Conservation (phyloP, 2,113 vertebrate species). For the Chloroceryle aenea region DNA sequence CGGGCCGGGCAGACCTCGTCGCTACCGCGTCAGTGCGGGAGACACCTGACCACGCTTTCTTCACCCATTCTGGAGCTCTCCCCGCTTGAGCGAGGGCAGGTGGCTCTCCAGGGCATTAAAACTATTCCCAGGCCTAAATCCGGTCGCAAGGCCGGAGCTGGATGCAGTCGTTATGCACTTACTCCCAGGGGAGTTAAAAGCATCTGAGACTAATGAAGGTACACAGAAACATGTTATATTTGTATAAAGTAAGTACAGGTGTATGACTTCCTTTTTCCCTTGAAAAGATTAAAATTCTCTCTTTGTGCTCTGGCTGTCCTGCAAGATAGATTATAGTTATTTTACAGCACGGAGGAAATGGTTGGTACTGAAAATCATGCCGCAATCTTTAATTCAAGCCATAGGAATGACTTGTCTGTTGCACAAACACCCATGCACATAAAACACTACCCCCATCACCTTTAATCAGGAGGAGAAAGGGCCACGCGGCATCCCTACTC, state of each 20-base stretch:
- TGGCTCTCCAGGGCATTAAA: not conserved
- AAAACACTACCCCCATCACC: not conserved
- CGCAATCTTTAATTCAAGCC: not conserved
- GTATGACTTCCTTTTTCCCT: rapidly evolving
- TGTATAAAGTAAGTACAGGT: not conserved
- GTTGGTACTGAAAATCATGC: not conserved
- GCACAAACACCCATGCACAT: not conserved
- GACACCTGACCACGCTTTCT: not conserved
- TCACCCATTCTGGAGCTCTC: not conserved
- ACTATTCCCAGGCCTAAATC: not conserved
- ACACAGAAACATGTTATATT: not conserved
- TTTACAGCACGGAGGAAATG: not conserved
- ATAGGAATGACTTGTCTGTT: not conserved
- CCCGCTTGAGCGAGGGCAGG: no score
- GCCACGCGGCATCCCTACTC: not conserved
- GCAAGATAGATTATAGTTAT: not conserved
- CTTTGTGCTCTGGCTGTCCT: not conserved
- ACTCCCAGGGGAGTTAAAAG: not conserved
- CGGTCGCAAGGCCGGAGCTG: no score
- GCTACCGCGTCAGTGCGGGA: not conserved
- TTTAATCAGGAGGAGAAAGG: not conserved
- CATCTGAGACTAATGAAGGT: not conserved
- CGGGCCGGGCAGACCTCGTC: not conserved
- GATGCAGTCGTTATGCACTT: not conserved
- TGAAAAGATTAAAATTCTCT: not conserved